Evolutionary conservation across 2,113 vertebrate genomes (phyloP), one percentile per base, ranked within the genome.

Genomic region (Lagopus leucura): DNA sequence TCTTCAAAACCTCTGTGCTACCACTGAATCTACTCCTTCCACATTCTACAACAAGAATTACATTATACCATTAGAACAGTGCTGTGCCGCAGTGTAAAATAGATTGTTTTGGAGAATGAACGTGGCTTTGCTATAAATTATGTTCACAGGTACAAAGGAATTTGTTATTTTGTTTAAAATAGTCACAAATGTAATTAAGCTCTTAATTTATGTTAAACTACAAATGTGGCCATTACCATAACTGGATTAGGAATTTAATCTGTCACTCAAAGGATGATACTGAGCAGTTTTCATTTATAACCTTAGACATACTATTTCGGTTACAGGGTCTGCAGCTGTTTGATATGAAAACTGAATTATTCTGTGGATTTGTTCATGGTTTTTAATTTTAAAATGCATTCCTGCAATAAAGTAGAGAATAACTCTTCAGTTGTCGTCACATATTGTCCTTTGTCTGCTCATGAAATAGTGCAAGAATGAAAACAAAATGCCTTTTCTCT

Each of bases 101-200:
- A 98, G 98, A 99, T 99, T 99, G 98, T 98, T 98, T 98, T 98
- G 97, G 98, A 99, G 99, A 99, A 99, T 98, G 98, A 99, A 99
- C 95, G 96, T 99, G 99, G 98, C 99, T 99, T 98, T 98, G 98
- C 99, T 99, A 99, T 99, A 99, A 99, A 99, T 99, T 99, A 98
- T 97, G 97, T 98, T 99, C 98, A 98, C 98, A 98, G 98, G 99
- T 99, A 98, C 98, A 98, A 98, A 99, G 98, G 98, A 98, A 98
- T 98, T 98, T 98, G 98, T 99, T 99, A 98, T 98, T 99, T 99
- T 99, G 98, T 99, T 99, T 98, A 98, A 99, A 99, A 99, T 98
- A 99, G 98, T 99, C 98, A 97, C 98, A 99, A 99, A 99, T 99
- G 98, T 98, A 99, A 99, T 99, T 99, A 99, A 98, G 97, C 96